Conservation (phyloP, 2,888 invertebrate genomes). For the Protodeltote pygarga region DNA sequence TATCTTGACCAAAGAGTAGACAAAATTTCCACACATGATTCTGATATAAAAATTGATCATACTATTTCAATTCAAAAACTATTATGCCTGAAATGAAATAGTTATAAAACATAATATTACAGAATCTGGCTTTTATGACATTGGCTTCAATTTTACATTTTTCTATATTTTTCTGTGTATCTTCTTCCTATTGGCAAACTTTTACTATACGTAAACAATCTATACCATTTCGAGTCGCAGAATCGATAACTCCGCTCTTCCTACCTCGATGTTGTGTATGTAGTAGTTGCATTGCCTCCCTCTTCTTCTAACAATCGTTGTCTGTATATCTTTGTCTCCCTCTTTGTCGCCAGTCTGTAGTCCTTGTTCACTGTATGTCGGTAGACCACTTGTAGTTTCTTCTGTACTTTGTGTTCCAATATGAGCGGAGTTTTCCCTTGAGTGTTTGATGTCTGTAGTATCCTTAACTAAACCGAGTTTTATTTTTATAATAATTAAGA, state of each 20-base stretch:
- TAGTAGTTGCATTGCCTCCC: constrained; percentile 85
- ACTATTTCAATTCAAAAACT: too few species aligned
- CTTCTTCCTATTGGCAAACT: constrained; percentile 41
- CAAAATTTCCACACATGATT: too few species aligned
- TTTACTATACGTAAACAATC: constrained; percentile 50
- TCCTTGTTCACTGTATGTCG: constrained; percentile 76
- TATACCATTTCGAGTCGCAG: constrained; percentile 83
- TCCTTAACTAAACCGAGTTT: constrained; percentile 73
- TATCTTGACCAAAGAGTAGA: too few species aligned
- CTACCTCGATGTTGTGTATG: constrained; percentile 84
- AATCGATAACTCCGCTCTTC: constrained; percentile 77
- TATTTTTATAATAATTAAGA: constrained; percentile 2
- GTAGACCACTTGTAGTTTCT: constrained; percentile 85
- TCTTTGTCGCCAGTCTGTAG: constrained; percentile 82
- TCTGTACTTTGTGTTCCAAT: constrained; percentile 78
- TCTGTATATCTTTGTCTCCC: constrained; percentile 77
- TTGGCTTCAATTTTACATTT: constrained; percentile 37
- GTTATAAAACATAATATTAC: constrained; percentile 7
- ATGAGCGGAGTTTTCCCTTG: constrained; percentile 77
- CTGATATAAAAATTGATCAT: too few species aligned
- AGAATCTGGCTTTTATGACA: constrained; percentile 10
- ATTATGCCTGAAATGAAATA: too few species aligned
- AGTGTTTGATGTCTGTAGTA: constrained; percentile 80
- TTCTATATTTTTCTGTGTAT: constrained; percentile 26
- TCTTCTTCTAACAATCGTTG: constrained; percentile 78